Conservation (phyloP, 2,888 invertebrate genomes). For the Dyspetes luteomarginatus region DNA sequence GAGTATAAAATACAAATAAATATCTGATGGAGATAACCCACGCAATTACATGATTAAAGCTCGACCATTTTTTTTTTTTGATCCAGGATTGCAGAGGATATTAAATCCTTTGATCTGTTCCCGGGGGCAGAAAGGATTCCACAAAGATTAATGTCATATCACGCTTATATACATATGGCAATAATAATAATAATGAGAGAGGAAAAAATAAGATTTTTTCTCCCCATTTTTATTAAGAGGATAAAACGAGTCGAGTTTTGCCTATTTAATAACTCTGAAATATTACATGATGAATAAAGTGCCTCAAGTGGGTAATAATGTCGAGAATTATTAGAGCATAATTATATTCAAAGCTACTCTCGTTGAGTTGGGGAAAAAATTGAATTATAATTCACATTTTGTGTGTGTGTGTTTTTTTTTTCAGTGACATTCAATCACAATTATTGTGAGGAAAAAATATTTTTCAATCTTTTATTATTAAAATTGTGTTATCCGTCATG, state of each 20-base stretch:
- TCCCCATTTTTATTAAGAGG: conserved; percentile 67
- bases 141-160: neutral
- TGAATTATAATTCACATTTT: too few relatives aligned
- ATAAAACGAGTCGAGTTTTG: conserved; percentile 31
- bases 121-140: conserved; percentile 12
- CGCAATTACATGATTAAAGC: conserved; percentile 54
- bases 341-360: too few relatives aligned
- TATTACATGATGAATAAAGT: too few relatives aligned
- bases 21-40: conserved; percentile 2
- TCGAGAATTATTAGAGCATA: too few relatives aligned
- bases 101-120: conserved; percentile 42
- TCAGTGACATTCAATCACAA: too few relatives aligned
- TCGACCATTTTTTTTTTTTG: neutral
- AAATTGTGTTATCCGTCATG: too few relatives aligned
- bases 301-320: too few relatives aligned
- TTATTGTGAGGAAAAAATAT: too few relatives aligned
- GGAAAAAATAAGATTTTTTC: conserved; percentile 66
- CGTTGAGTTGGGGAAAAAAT: too few relatives aligned
- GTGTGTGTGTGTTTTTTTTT: too few relatives aligned
- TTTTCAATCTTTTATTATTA: too few relatives aligned
- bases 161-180: neutral
- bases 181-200: neutral
- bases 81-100: conserved; percentile 18
- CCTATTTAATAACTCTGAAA: too few relatives aligned
- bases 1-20: neutral